Evolutionary conservation across 2,113 vertebrate genomes (phyloP).

Genomic region (Cottus gobio): DNA sequence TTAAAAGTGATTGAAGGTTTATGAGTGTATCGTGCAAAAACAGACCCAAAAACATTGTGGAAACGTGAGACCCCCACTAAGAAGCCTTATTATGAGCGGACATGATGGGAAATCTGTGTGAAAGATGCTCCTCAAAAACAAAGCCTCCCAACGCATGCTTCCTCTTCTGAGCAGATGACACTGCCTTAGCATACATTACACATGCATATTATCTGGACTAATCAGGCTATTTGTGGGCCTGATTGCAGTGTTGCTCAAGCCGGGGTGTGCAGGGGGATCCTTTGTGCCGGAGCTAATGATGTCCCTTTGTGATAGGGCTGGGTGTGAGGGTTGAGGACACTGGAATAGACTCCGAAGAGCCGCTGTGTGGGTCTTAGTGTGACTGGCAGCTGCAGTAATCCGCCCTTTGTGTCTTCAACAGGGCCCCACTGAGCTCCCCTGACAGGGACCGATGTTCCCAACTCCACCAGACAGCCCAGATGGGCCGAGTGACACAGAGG

Average conservation of each 20-base stretch:
- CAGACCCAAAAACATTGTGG: neutral
- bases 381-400: slow-evolving; percentile 89
- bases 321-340: slow-evolving; percentile 81
- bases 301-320: slow-evolving; percentile 78
- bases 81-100: neutral
- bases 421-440: slow-evolving; percentile 82
- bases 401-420: slow-evolving; percentile 84
- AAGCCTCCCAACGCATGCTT: slow-evolving; percentile 29
- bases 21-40: neutral
- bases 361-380: slow-evolving; percentile 84
- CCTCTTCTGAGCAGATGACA: slow-evolving; percentile 71
- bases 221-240: slow-evolving; percentile 76
- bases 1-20: slow-evolving; percentile 8
- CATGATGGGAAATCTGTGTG: slow-evolving; percentile 11
- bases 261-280: slow-evolving; percentile 64
- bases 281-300: slow-evolving; percentile 85
- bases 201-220: slow-evolving; percentile 76
- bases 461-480: slow-evolving; percentile 83
- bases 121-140: slow-evolving; percentile 44
- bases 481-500: slow-evolving; percentile 75
- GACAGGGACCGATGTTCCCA: slow-evolving; percentile 78
- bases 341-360: slow-evolving; percentile 77
- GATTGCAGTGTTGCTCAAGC: slow-evolving; percentile 76
- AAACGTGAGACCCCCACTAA: neutral
- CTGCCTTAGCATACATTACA: slow-evolving; percentile 74